These are phyloP conservation scores for Beroe ovata DNA, from an alignment of 37 sponge, comb jelly and placozoan species.

Conservation along the genomic window DNA sequence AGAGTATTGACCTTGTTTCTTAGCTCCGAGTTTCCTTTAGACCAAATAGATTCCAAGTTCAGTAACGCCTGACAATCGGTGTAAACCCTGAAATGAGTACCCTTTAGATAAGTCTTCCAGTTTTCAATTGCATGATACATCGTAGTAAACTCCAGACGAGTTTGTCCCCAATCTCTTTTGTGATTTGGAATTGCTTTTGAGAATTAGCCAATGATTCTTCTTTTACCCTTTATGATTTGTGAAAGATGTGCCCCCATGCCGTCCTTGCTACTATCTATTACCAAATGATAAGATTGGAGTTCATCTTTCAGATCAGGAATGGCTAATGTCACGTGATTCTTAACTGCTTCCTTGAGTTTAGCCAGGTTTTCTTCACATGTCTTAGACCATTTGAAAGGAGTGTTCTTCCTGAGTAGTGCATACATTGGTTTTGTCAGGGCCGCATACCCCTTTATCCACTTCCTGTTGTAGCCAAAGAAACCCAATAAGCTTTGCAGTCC, in stretches of 20 bases:
- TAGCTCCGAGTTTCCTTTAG: neutral
- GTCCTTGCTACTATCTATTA: neutral
- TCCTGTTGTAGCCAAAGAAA: conserved; percentile 6
- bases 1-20: neutral
- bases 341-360: neutral
- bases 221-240: neutral
- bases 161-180: neutral
- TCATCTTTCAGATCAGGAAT: neutral
- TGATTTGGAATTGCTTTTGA: neutral
- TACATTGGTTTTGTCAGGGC: neutral
- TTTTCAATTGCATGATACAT: neutral
- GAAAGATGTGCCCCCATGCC: conserved; percentile 13
- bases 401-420: neutral
- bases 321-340: neutral
- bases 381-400: neutral
- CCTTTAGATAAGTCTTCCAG: conserved; percentile 16
- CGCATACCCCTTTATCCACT: neutral
- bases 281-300: neutral
- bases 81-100: neutral
- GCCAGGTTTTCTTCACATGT: conserved; percentile 9
- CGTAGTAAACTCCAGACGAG: neutral
- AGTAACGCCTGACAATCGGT: neutral
- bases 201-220: neutral
- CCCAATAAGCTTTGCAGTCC: neutral
- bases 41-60: neutral